Evolutionary conservation across 2,888 invertebrate species (phyloP).

Genomic region (Melinaea marsaeus): DNA sequence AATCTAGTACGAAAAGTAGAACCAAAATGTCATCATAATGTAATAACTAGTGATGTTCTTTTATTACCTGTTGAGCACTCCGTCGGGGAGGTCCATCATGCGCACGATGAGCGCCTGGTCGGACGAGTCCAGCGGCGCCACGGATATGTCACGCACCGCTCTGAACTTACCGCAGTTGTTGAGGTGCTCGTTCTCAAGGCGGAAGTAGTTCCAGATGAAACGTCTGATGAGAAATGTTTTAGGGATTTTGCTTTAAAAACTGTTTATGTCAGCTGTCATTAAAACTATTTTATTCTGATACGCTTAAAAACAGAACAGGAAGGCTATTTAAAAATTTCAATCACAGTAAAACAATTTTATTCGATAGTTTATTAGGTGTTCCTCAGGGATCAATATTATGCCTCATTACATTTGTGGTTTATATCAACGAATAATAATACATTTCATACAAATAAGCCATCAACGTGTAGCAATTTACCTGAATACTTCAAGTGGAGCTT

Average conservation of each 20-base stretch:
- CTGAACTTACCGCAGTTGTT: slow-evolving; percentile 99
- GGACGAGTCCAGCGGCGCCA: slow-evolving; percentile 94
- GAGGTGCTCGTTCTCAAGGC: slow-evolving; percentile 98
- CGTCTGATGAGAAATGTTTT: slow-evolving; percentile 74
- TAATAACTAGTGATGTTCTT: too few species aligned
- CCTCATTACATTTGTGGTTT: not conserved
- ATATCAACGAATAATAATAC: not conserved
- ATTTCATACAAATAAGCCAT: too few species aligned
- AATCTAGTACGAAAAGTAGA: too few species aligned
- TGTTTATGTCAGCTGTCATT: too few species aligned
- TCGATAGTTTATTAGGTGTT: not conserved
- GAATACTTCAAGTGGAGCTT: slow-evolving; percentile 92
- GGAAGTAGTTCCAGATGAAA: slow-evolving; percentile 99
- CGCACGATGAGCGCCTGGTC: slow-evolving; percentile 93
- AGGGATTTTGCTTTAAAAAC: too few species aligned
- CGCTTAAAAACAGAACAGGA: too few species aligned
- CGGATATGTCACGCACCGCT: slow-evolving; percentile 98
- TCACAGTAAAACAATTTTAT: too few species aligned
- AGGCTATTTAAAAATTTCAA: too few species aligned
- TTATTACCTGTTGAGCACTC: slow-evolving; percentile 84
- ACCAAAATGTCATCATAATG: too few species aligned
- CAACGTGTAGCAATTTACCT: slow-evolving; percentile 73
- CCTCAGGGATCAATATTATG: not conserved
- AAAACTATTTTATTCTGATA: too few species aligned
- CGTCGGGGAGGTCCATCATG: slow-evolving; percentile 97